Base-by-base conservation (phyloP, 2,797 vertebrate species). In the Poecilia gillii region DNA sequence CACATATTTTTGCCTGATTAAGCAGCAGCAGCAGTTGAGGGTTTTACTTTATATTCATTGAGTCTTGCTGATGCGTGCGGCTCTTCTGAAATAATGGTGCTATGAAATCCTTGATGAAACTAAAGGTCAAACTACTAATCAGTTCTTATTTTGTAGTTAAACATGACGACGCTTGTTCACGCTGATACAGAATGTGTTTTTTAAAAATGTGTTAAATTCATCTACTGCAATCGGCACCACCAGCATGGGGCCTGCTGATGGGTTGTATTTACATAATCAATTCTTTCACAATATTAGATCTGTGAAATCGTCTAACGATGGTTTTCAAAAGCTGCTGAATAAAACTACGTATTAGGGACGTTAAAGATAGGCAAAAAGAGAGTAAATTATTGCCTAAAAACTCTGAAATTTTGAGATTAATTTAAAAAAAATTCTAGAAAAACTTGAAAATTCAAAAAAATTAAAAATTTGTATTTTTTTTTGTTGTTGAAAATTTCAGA, bases 111-210 rank as follows among this genome's bases (percentile, higher is more conserved):
- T 53, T 20, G 49, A 73, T 33, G 20, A 53, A 39, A 39, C 47
- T 6, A 36, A 73, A 73, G 72, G 72, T 73, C 72, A 73, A 39
- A 53, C 72, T 11, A 53, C 46, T 47, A 49, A 49, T 73, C 45
- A 36, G 28, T 3, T 53, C 20, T 36, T 33, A 53, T 51, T 51
- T 73, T 16, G 6, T 36, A 49, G 43, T 73, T 49, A 11, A 18
- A 55, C 18, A 4, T 49, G 51, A 33, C 33, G 8, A 39, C 18
- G 31, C 1, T 64, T 64, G 28, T 64, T 33, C 59, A 33, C 14
- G 8, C 59, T 33, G 31, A 66, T 12, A 23, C 62, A 66, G 0
- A 31, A 62, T 62, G 13, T 33, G 31, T 16, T 36, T 36, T 36
- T 39, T n/a, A 12, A 11, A n/a, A 33, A 62, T 62, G 31, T 8